Percentiles rank a stretch among this genome's conserved stretches.
Conservation (phyloP, 30 jellyfish, hydroid and myxozoan genomes). For the Turritopsis dohrnii region DNA sequence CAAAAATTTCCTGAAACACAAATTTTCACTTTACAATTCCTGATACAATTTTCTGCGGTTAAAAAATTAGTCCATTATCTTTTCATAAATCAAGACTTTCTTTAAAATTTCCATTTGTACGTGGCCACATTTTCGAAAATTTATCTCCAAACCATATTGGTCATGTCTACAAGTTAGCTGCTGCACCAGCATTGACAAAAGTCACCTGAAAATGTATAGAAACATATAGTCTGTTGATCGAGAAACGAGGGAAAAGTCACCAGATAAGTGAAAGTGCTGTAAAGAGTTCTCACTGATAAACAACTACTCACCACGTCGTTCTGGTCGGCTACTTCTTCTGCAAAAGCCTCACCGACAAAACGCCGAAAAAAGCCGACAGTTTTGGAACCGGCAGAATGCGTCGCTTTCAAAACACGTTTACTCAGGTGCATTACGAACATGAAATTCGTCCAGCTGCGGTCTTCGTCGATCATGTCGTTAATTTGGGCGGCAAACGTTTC, state of each 20-base stretch:
- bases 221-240: neutral
- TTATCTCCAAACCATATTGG: no score
- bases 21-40: neutral
- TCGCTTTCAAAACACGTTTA: slow-evolving; percentile 19
- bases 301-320: slow-evolving; percentile 17
- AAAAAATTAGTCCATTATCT: neutral
- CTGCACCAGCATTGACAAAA: neutral
- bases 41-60: neutral
- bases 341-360: slow-evolving; percentile 30
- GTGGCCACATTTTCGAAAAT: neutral
- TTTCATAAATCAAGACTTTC: neutral
- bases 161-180: neutral
- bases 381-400: neutral
- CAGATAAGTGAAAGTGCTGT: neutral
- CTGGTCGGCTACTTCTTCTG: slow-evolving; percentile 18
- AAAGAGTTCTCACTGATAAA: neutral
- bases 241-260: neutral
- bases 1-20: neutral
- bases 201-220: slow-evolving; percentile 14
- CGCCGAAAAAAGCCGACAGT: slow-evolving; percentile 1
- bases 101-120: neutral
- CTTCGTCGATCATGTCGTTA: slow-evolving; percentile 26
- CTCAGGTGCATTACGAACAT: slow-evolving; percentile 23
- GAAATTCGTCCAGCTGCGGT: slow-evolving; percentile 17
- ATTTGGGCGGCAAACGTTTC: slow-evolving; percentile 32